Base-by-base conservation (phyloP, 2,113 vertebrate genomes). In the Hippocampus abdominalis region DNA sequence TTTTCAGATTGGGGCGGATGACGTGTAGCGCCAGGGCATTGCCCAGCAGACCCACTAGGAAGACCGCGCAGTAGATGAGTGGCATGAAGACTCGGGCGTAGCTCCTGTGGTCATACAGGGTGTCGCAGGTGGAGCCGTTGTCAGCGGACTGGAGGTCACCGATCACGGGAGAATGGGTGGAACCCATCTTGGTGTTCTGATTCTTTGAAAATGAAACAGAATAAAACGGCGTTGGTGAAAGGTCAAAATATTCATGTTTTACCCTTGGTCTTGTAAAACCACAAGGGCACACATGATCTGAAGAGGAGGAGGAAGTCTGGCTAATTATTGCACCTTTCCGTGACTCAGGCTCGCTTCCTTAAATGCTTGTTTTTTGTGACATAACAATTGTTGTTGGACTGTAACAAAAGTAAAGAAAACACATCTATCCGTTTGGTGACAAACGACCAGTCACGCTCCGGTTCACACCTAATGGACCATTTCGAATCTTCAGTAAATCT, bases 1-100 rank as follows among this genome's bases (percentile, higher is more conserved):
- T 99, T 83, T 94, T 96, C 57, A 94, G 77, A 82, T 98, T 97
- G 76, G 94, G 93, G 18, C 94, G 84, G 68, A 98, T 97, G 77
- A 98, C 95, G 0, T 93, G 84, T 66, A 99, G 89, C 49, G 97
- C 96, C 27, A 99, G 80, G 77, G 89, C 25, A 64, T 99, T 99
- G 29, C 97, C 97, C 1, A 93, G 68, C 18, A 97, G 81, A 1
- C 96, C 96, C 8, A 96, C 84, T 1, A 94, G 2, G 53, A 95
- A 95, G 60, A 98, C 92, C 0, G 88, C 25, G 42, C 86, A 87
- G 21, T 98, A 99, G 83, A 95, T 83, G 2, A 95, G 70, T 0
- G 96, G 93, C 71, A 99, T 89, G 40, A 96, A 20, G 25, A 97
- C 84, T 44, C 85, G 88, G 27, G 95, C 94, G 0, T 92, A 94